Evolutionary conservation across 1,140 invertebrate genomes (phyloP).

Genomic region (Cepaea nemoralis): DNA sequence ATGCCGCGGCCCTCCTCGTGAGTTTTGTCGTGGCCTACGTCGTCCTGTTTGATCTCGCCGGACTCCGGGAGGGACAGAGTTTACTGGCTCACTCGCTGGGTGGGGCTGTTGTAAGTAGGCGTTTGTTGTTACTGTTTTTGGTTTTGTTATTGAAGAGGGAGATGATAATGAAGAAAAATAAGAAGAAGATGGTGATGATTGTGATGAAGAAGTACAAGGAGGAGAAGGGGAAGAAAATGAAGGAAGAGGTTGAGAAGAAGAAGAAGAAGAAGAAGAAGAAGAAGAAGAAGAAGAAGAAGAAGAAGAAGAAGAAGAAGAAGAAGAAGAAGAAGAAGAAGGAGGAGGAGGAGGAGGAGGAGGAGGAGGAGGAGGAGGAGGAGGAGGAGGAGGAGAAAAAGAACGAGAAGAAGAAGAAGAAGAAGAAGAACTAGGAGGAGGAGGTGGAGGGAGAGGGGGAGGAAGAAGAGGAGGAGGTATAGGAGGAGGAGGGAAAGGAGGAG

Average conservation of each 20-base stretch:
- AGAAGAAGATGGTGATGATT: no score
- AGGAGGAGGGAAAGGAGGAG: background rate
- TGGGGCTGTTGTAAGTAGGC: conserved; percentile 85
- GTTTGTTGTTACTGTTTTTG: background rate
- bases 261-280: background rate
- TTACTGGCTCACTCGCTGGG: conserved; percentile 89
- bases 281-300: background rate
- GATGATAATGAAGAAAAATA: no score
- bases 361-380: background rate
- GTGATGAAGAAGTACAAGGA: no score
- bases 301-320: background rate
- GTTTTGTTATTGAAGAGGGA: background rate
- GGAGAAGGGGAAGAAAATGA: no score
- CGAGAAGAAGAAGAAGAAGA: background rate
- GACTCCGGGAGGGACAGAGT: conserved; percentile 83
- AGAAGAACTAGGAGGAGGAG: no score
- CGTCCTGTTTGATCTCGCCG: conserved; percentile 86
- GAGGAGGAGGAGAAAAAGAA: background rate
- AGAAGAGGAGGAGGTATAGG: no score
- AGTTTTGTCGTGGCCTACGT: conserved; percentile 89
- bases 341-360: background rate
- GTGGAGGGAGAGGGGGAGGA: background rate
- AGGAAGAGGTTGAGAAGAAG: no score
- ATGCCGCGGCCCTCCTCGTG: conserved; percentile 86
- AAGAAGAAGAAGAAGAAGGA: background rate